Percentiles rank a stretch among this genome's conserved stretches.
These are phyloP conservation scores for Hippocampus zosterae DNA, from an alignment of 2,113 vertebrate species.

Conservation along the genomic window DNA sequence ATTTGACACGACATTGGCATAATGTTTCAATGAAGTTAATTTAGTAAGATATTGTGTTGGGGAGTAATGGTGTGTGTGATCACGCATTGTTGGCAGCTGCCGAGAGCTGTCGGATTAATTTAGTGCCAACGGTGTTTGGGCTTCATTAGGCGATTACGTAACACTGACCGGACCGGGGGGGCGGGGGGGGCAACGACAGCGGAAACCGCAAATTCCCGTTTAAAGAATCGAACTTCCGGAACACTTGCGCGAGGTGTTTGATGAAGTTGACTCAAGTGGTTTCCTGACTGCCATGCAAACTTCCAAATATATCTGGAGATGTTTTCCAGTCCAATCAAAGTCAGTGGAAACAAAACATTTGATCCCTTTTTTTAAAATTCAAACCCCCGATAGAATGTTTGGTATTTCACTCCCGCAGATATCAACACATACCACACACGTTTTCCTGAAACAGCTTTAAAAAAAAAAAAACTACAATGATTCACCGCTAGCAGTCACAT, in stretches of 20 bases:
- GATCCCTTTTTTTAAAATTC: not conserved
- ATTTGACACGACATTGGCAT: too few relatives aligned
- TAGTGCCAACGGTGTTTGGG: constrained; percentile 34
- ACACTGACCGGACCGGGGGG: constrained; percentile 36
- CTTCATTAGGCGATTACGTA: constrained; percentile 46
- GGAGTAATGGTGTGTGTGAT: constrained; percentile 67
- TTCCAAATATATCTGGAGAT: not conserved
- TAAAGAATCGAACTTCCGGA: constrained; percentile 14
- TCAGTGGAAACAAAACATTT: constrained; percentile 13
- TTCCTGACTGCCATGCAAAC: constrained; percentile 10
- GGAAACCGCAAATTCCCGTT: not conserved
- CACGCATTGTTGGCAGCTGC: constrained; percentile 65
- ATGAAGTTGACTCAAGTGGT: constrained; percentile 24
- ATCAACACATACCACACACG: not conserved
- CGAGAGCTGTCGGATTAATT: constrained; percentile 52
- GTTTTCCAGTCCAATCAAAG: not conserved
- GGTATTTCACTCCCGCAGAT: constrained; percentile 1
- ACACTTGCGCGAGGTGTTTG: not conserved
- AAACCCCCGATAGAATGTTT: not conserved
- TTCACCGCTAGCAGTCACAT: not conserved
- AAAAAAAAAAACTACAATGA: not conserved
- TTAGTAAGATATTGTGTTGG: not conserved
- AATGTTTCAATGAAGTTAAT: not conserved
- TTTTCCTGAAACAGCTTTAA: not conserved
- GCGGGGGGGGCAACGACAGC: not conserved